These are phyloP conservation scores for Mirounga angustirostris DNA, from an alignment of 2,113 vertebrate genomes.

Conservation along the genomic window DNA sequence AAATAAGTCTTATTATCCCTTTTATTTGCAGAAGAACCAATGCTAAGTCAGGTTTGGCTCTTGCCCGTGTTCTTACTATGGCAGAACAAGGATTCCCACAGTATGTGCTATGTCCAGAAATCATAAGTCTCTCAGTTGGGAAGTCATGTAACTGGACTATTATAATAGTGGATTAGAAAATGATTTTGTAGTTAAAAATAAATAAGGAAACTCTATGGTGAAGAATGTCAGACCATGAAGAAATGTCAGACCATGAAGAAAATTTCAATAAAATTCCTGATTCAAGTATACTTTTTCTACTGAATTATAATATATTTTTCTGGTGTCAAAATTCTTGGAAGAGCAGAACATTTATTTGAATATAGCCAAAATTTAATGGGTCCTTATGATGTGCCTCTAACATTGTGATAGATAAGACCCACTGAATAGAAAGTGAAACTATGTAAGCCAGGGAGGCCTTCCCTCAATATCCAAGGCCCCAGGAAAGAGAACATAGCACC, in stretches of 20 bases:
- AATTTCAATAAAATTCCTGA: neutral
- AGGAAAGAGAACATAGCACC: neutral
- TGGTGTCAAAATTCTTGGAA: constrained; percentile 23
- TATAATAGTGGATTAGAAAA: constrained; percentile 11
- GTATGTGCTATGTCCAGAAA: neutral
- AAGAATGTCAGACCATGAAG: neutral
- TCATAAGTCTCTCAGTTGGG: neutral
- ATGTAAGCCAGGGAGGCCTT: neutral
- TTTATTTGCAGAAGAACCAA: neutral
- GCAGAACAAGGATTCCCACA: neutral
- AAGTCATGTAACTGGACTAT: neutral
- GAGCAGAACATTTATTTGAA: constrained; percentile 29
- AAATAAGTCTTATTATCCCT: neutral
- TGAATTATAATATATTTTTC: neutral
- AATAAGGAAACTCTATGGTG: neutral
- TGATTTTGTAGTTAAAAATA: constrained; percentile 40
- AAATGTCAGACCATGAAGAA: too few relatives aligned
- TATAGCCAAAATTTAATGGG: constrained; percentile 9
- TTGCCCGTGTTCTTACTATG: neutral
- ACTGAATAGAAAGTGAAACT: neutral
- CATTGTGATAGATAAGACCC: neutral
- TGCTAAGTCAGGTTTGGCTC: neutral
- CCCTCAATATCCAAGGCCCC: neutral
- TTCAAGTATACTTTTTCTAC: constrained; percentile 27
- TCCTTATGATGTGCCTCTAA: neutral